Evolutionary conservation across 2,888 invertebrate genomes (phyloP).

Genomic region (Azorinus chamasolen): DNA sequence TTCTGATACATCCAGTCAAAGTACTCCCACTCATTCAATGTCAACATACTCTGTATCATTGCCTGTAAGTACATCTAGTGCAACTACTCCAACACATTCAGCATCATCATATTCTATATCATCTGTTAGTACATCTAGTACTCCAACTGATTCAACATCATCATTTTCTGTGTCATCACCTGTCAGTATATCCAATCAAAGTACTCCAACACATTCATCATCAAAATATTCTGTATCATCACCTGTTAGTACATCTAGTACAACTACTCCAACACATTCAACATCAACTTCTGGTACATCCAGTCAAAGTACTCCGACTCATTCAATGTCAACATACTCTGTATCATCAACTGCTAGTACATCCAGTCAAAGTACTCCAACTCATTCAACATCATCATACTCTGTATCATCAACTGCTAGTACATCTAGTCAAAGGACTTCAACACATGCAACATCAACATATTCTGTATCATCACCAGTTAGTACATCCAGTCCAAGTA

Average conservation of each 20-base stretch:
- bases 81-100: too few species aligned
- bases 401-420: constrained; percentile 18
- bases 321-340: constrained; percentile 7
- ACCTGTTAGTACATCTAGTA: too few species aligned
- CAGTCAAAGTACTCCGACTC: constrained; percentile 1
- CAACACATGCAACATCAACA: constrained; percentile 9
- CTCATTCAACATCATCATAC: constrained; percentile 6
- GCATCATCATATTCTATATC: too few species aligned
- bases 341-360: not conserved
- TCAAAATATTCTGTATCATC: not conserved
- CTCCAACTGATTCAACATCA: not conserved
- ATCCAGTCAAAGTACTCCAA: constrained; percentile 4
- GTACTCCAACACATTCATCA: too few species aligned
- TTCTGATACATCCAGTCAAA: too few species aligned
- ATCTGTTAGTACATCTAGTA: too few species aligned
- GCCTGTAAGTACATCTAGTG: too few species aligned
- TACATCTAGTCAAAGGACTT: constrained; percentile 3
- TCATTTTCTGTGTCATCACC: too few species aligned
- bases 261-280: too few species aligned
- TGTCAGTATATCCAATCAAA: too few species aligned
- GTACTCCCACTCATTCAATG: too few species aligned
- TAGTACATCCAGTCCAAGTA: not conserved
- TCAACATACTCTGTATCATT: too few species aligned
- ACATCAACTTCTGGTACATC: constrained; percentile 3
- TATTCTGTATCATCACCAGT: not conserved